Base-by-base conservation (phyloP, 2,888 invertebrate genomes). In the Drosophila algonquin region DNA sequence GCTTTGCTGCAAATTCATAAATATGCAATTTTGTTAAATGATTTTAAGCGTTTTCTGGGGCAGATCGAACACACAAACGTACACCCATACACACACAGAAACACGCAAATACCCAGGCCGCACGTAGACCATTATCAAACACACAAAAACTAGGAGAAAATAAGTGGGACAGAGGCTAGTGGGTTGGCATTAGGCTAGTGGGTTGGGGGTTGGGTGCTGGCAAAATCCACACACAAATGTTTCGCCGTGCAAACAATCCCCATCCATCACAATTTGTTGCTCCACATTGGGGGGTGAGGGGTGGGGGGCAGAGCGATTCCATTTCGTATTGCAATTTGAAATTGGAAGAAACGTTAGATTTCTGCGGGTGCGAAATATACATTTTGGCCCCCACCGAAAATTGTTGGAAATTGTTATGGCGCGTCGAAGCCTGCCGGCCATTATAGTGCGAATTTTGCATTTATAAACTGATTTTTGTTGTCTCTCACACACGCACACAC, bases 391-490 rank as follows among this genome's bases (percentile, higher is more conserved):
- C 40, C 40, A 40, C 40, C 40, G 45, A 71, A 72, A 79, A 79
- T 81, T 71, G 71, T 81, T 60, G 73, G 58, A 65, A 71, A 71
- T 71, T 84, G 84, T 71, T 79, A 64, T 74, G 69, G 50, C 69
- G 74, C 80, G 57, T 64, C 61, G 67, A 52, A 61, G 63, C 70
- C 64, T 50, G 27, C 53, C 69, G 68, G 81, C 76, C 64, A 87
- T 87, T 89, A 81, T 79, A 76, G 88, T 74, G 89, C 82, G 86
- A 83, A 89, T 89, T 83, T 89, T 81, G 82, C 82, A 83, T 83
- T 85, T 89, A 87, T 85, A 89, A 83, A 84, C 86, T 65, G 64
- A 58, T 75, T 85, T 81, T 73, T 81, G 82, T 54, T 62, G 61
- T 56, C 35, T 40, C n/a, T 14, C 40, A 12, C 12, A 12, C 35